A percentile compares a stretch with the other conserved stretches of the same genome.
These are phyloP conservation scores for Bagarius yarrelli DNA, from an alignment of 2,113 vertebrate species.

Conservation along the genomic window DNA sequence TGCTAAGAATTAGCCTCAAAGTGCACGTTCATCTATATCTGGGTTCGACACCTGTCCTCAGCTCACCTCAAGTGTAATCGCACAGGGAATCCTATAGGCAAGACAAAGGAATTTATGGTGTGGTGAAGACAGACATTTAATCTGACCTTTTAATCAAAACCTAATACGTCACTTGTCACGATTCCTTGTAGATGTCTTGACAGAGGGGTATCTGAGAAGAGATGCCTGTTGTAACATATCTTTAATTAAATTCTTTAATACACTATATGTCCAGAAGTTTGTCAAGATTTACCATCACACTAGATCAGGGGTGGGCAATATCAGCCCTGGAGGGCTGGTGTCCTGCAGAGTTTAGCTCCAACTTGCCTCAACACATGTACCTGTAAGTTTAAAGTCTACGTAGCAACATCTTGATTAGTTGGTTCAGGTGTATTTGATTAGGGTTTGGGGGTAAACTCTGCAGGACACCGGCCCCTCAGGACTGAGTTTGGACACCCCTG, in stretches of 20 bases:
- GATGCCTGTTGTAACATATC: background rate
- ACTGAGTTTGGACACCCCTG: too few species aligned
- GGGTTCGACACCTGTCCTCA: constrained; percentile 50
- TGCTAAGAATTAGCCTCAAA: constrained; percentile 38
- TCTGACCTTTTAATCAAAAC: constrained; percentile 33
- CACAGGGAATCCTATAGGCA: background rate
- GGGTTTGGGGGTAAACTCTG: too few species aligned
- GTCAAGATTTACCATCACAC: too few species aligned
- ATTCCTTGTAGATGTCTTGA: constrained; percentile 10
- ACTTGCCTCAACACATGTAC: too few species aligned
- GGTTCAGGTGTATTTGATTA: too few species aligned
- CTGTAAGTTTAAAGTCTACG: too few species aligned
- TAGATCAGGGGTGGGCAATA: too few species aligned
- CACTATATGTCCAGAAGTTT: background rate
- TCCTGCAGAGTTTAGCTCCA: too few species aligned
- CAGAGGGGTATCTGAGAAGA: background rate
- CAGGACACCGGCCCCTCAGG: too few species aligned
- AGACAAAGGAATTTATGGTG: constrained; percentile 5
- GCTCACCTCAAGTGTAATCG: constrained; percentile 28
- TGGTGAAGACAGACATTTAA: constrained; percentile 17
- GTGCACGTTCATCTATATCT: constrained; percentile 37
- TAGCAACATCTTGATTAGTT: too few species aligned
- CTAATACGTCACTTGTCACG: background rate
- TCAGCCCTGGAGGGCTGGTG: too few species aligned
- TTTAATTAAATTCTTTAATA: background rate